Percentiles rank a stretch among this genome's conserved stretches.
Evolutionary conservation across 1,140 invertebrate genomes (phyloP).

Genomic region (Drosophila teissieri): DNA sequence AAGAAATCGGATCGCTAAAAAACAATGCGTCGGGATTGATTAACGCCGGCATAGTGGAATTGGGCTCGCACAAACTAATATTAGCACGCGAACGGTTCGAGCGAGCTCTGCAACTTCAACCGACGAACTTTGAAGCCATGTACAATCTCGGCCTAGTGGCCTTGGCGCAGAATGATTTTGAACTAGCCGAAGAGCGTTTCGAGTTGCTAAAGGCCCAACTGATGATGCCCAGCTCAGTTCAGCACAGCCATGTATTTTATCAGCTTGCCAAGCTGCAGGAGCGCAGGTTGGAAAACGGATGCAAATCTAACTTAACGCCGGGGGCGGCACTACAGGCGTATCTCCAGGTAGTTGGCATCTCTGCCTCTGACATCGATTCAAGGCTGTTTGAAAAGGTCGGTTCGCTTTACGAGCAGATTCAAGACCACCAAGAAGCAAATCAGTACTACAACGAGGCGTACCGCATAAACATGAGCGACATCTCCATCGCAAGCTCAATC

Average conservation of each 20-base stretch:
- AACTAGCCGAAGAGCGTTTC: conserved; percentile 88
- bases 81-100: conserved; percentile 91
- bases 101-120: conserved; percentile 92
- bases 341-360: conserved; percentile 91
- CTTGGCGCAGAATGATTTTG: conserved; percentile 89
- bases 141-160: conserved; percentile 94
- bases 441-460: conserved; percentile 96
- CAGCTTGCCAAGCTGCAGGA: conserved; percentile 94
- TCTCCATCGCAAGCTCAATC: conserved; percentile 95
- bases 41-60: conserved; percentile 94
- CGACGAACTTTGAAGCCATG: conserved; percentile 94
- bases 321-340: conserved; percentile 92
- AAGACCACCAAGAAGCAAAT: conserved; percentile 96
- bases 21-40: conserved; percentile 94
- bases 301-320: conserved; percentile 87
- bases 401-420: conserved; percentile 92
- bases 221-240: conserved; percentile 78
- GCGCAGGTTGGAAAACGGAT: conserved; percentile 81
- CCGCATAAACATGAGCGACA: conserved; percentile 94
- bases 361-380: conserved; percentile 91
- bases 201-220: conserved; percentile 87
- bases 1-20: conserved; percentile 88
- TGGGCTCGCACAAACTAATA: conserved; percentile 89
- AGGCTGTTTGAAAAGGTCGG: conserved; percentile 93
- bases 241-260: conserved; percentile 92